Evolutionary conservation across 2,888 invertebrate genomes (phyloP), one percentile per base, ranked within the genome.

Genomic region (Ischnus inquisitorius): DNA sequence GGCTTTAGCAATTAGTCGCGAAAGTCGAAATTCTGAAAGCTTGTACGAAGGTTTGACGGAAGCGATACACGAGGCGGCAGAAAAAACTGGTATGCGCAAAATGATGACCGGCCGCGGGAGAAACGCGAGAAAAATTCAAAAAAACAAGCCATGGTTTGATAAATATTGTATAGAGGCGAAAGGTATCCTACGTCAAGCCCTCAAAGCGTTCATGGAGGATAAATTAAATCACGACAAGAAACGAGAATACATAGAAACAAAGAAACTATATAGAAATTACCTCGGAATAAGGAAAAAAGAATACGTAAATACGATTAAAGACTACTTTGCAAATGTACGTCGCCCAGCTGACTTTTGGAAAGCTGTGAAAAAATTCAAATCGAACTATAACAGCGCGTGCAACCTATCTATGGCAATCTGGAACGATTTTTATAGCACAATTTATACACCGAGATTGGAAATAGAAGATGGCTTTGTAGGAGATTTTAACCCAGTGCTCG

Each of bases 111-210:
- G 6, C 8, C 6, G 41, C 10, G 2, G 0, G 25, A 48, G 10
- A 1, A 12, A 8, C 6, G 19, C 6, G 3, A 12, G 2, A 4
- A 48, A 25, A 3, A 1, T 8, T 10, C 12, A 12, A 4, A 48
- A n/a, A 16, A 34, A 51, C 2, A 68, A 68, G 34, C 68, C 68
- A 2, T 68, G 68, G 51, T 68, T 68, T 25, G 68, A 68, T 14
- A 68, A 51, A 28, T 25, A 0, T 1, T 51, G 68, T 10, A 25
- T 8, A 22, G 48, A 68, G 14, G 68, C 48, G 1, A 68, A 51
- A 8, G 51, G 34, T 0, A 34, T 6, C 46, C 25, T 68, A n/a
- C 25, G 25, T 5, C 68, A 68, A 6, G 48, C 68, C n/a, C 34
- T 48, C 48, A 48, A 48, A 16, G 14, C 48, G 16, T 48, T 48